Evolutionary conservation across 2,888 invertebrate species (phyloP), one percentile per base, ranked within the genome.

Genomic region (Dilophus febrilis): DNA sequence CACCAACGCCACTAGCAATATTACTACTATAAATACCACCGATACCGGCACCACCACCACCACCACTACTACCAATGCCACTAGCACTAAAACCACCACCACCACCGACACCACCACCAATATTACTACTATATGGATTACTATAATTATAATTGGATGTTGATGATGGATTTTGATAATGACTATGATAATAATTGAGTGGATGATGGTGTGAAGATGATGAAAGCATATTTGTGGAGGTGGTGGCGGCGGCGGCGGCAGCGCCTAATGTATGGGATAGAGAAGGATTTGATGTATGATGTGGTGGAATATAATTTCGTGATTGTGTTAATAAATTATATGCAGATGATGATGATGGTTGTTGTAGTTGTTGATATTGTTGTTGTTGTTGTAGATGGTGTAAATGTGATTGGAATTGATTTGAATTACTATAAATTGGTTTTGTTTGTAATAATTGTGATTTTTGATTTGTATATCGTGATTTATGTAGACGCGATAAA

Each of bases 391-490:
- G 34, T 40, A 38, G 35, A 29, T 29, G 4, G 5, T 7, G 4
- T 5, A 11, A 4, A 29, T 29, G 5, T 29, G 29, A 13, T n/a
- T 30, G 34, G 5, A 12, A 13, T n/a, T 30, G 34, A 40, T 32
- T 42, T 38, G 35, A 35, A 42, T 28, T 41, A 38, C 26, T 44
- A 40, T 45, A 45, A 19, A 37, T 17, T 34, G 45, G 45, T 38
- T 38, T 35, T 33, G 42, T 37, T 31, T 45, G 44, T 30, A 42
- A 41, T n/a, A n/a, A n/a, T n/a, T n/a, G n/a, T n/a, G n/a, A n/a
- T n/a, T n/a, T n/a, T 36, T 42, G 43, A 44, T 54, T 54, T 36
- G 61, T 53, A 40, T 61, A 58, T 45, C 60, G 61, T 40, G 57
- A 53, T 40, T 61, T 49, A 35, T 58, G 42, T 17, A 4, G 22